Evolutionary conservation across 2,888 invertebrate species (phyloP), one percentile per base, ranked within the genome.

Genomic region (Myopa tessellatipennis): DNA sequence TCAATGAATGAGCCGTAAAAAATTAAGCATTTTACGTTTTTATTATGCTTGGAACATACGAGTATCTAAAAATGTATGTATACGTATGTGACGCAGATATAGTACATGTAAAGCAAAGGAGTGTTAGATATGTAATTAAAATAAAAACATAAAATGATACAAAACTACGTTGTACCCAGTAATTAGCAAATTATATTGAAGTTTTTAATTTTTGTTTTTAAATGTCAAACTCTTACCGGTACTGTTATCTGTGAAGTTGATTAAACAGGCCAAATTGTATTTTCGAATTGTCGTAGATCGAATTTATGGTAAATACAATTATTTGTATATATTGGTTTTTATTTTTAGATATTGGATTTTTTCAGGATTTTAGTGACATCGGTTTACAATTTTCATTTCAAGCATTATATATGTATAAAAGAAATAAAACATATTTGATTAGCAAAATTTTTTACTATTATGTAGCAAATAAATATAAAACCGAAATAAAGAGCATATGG

Each of bases 191-290:
- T 58, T 55, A 55, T 67, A 74, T 68, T 68, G 52, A 40, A 69
- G 16, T 26, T 55, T 52, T 71, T 71, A 40, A n/a, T 67, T 69
- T 18, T 69, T 38, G 16, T 38, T 67, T 67, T 38, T 38, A 36
- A 73, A 74, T 50, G 63, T 76, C 78, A 77, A 80, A 71, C 77
- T 86, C 86, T 86, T 86, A 86, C 86, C 86, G 86, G 86, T 83
- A 86, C 86, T 83, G 86, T 86, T 84, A 86, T 86, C 86, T 86
- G 85, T 81, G 77, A 79, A 78, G 71, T 74, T 80, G 82, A 82
- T 81, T 83, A 80, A 84, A 75, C 69, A 72, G 52, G 71, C 58
- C 74, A 67, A 78, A 65, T 78, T 60, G 75, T 78, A 16, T 40
- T 63, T 74, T 74, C 63, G 63, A 63, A 63, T 58, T 63, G 74